phyloP scores from a whole-genome alignment of 1,140 invertebrate genomes.

The Panagrolaimus sp. region DNA sequence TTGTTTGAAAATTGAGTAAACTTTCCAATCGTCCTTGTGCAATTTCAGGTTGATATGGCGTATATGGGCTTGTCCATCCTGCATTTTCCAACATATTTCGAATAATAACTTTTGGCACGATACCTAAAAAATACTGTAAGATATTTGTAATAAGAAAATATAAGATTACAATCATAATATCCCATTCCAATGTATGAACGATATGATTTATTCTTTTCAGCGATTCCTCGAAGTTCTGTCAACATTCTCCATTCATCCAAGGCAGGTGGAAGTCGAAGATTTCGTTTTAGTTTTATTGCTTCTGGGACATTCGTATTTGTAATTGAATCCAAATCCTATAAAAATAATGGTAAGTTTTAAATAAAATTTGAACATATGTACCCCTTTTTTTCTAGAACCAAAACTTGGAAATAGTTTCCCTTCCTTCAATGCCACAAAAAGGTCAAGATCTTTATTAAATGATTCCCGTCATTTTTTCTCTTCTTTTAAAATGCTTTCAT shows the following conservation, averaged over 20 bases:
- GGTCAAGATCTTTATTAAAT: too few relatives aligned
- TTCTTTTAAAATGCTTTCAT: too few relatives aligned
- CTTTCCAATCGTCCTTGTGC: slow-evolving; percentile 90
- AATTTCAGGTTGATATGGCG: slow-evolving; percentile 76
- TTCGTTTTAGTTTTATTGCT: slow-evolving; percentile 40
- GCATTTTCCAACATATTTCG: slow-evolving; percentile 98
- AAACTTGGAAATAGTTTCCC: too few relatives aligned
- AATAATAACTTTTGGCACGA: slow-evolving; percentile 86
- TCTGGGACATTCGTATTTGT: slow-evolving; percentile 57
- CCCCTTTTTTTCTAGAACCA: not conserved
- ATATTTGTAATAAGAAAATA: too few relatives aligned
- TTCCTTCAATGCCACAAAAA: too few relatives aligned
- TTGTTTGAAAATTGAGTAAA: slow-evolving; percentile 93
- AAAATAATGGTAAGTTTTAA: slow-evolving; percentile 21
- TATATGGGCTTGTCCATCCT: slow-evolving; percentile 78
- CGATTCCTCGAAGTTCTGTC: slow-evolving; percentile 48
- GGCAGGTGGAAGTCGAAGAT: slow-evolving; percentile 42
- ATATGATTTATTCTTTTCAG: slow-evolving; percentile 65
- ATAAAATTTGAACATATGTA: not conserved
- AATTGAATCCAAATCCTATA: slow-evolving; percentile 49
- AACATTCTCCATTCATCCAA: slow-evolving; percentile 56
- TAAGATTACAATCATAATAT: slow-evolving; percentile 77
- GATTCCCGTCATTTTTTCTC: too few relatives aligned
- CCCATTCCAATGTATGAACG: slow-evolving; percentile 96
- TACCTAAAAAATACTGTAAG: slow-evolving; percentile 51